Conservation (phyloP, 2,113 vertebrate species). For the Nyctibius bracteatus region DNA sequence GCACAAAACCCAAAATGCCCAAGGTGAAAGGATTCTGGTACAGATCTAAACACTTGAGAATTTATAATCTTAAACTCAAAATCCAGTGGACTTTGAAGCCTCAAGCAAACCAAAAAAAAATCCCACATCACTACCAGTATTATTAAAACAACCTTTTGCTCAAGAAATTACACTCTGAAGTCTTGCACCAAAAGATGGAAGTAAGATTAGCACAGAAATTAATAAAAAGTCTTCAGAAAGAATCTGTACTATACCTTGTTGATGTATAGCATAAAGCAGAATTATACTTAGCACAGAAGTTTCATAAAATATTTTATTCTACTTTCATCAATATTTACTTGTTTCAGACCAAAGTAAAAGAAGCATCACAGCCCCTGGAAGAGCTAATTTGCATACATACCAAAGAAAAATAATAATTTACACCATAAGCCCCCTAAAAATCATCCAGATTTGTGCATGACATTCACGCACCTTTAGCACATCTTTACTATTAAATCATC, state of each 20-base stretch:
- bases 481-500: background rate
- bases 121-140: background rate
- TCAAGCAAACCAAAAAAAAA: background rate
- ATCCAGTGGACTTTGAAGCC: background rate
- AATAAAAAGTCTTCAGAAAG: background rate
- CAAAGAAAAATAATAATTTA: background rate
- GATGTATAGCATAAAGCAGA: background rate
- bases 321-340: background rate
- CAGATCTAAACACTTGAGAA: background rate
- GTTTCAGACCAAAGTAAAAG: conserved; percentile 1
- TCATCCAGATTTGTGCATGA: background rate
- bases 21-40: background rate
- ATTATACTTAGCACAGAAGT: background rate
- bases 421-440: background rate
- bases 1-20: background rate
- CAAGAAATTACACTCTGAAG: background rate
- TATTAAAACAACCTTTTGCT: background rate
- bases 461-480: background rate
- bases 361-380: background rate
- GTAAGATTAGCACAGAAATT: background rate
- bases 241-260: background rate
- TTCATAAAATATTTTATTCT: background rate
- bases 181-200: background rate
- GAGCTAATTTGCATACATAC: background rate
- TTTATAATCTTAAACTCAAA: background rate